Evolutionary conservation across 2,797 vertebrate species (phyloP).

Genomic region (Megaceryle alcyon): DNA sequence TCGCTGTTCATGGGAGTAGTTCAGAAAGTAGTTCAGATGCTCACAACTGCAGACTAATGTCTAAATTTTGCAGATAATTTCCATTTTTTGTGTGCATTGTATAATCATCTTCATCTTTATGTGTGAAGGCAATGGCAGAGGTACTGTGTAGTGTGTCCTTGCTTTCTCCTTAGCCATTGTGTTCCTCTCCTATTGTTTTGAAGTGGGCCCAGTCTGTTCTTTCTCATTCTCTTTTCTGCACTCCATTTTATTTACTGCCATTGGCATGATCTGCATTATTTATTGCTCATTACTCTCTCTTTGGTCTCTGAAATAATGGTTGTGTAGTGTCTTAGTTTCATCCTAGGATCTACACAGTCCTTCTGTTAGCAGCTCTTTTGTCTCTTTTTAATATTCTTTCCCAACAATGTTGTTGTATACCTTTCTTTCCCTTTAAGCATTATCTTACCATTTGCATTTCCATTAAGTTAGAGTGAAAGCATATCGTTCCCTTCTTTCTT

Average conservation of each 20-base stretch:
- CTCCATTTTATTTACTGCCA: conserved; percentile 30
- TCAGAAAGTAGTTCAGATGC: neutral
- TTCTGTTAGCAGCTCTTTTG: conserved; percentile 39
- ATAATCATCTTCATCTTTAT: neutral
- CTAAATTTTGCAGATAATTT: neutral
- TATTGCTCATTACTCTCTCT: conserved; percentile 32
- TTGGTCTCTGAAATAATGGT: conserved; percentile 24
- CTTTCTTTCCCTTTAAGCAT: conserved; percentile 28
- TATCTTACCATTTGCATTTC: conserved; percentile 34
- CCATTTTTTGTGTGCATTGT: neutral
- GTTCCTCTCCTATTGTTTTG: conserved; percentile 10
- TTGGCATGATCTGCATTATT: conserved; percentile 30
- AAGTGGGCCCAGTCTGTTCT: conserved; percentile 11
- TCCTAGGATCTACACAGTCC: neutral
- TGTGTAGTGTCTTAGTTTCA: conserved; percentile 11
- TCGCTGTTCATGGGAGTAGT: neutral
- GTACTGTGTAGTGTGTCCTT: neutral
- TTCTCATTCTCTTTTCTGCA: neutral
- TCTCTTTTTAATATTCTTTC: conserved; percentile 25
- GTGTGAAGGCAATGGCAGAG: neutral
- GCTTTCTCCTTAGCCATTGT: conserved; percentile 25
- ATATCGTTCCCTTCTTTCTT: conserved; percentile 33
- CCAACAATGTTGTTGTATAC: neutral
- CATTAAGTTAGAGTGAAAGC: conserved; percentile 44
- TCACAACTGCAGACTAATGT: neutral